A percentile compares a stretch with the other conserved stretches of the same genome.
Conservation (phyloP, 2,113 vertebrate genomes). For the Nycticorax nycticorax region DNA sequence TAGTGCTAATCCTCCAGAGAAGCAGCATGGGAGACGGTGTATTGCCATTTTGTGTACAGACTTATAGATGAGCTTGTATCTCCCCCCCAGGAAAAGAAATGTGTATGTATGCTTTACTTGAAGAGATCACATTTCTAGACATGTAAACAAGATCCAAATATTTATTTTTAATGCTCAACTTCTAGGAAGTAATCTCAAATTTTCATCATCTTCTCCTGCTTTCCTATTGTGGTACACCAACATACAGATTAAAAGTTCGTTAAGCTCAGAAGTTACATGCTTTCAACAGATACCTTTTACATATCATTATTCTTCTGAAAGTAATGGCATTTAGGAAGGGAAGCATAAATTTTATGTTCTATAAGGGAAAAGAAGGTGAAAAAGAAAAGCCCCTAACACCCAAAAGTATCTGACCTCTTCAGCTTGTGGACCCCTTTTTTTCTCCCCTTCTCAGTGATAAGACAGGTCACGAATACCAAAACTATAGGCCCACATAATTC, state of each 20-base stretch:
- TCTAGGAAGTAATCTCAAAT: neutral
- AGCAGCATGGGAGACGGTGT: neutral
- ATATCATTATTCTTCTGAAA: neutral
- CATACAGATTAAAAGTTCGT: neutral
- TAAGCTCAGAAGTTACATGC: neutral
- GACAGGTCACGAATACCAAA: neutral
- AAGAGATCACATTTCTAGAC: neutral
- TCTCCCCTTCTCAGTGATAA: rapidly evolving
- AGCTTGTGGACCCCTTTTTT: rapidly evolving
- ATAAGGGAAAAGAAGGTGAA: neutral
- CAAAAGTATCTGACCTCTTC: neutral
- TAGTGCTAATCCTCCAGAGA: neutral
- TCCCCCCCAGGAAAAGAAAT: neutral
- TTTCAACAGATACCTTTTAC: neutral
- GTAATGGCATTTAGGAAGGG: neutral
- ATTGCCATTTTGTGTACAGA: neutral
- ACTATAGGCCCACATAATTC: neutral
- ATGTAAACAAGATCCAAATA: neutral
- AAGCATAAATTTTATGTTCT: neutral
- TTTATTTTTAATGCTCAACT: neutral
- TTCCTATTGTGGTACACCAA: neutral
- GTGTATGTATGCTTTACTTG: neutral
- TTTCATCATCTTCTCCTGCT: neutral
- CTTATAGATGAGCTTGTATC: rapidly evolving
- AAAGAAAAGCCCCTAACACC: rapidly evolving